Evolutionary conservation across 2,888 invertebrate genomes (phyloP), one percentile per base, ranked within the genome.

Genomic region (Netelia virgata): DNA sequence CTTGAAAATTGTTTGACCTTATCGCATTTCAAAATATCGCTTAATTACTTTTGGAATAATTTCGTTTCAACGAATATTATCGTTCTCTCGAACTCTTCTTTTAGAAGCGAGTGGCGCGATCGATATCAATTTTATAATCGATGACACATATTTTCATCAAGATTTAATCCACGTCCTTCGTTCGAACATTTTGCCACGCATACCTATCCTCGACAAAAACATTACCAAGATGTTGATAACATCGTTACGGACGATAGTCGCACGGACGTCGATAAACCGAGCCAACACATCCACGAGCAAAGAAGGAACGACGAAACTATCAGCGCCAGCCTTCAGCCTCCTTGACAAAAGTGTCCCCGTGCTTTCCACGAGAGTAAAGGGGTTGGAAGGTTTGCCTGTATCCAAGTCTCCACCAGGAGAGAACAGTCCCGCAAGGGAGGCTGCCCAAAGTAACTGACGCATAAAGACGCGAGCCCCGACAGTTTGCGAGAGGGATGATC

Each of bases 401-500:
- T 47, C 47, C 47, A 47, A 47, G 47, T 14, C 47, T 47, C 47
- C 47, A 47, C 1, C 47, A 47, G 11, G 14, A 47, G 47, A 36
- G 36, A 36, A 36, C 36, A 36, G 36, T 36, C 47, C 11, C 47
- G 47, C 47, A 14, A 78, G 69, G 14, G 47, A 78, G 69, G 77
- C 76, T 79, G 82, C 70, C 75, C 82, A 85, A 85, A 85, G 82
- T 85, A 85, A 85, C 84, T 85, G 88, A 88, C 90, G 88, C 88
- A 86, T 91, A 91, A 91, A 90, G 88, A 82, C 85, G 88, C 82
- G 87, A 90, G 88, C 88, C 87, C 86, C 86, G 85, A 86, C 86
- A 90, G 89, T 91, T 89, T 87, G 87, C 77, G 85, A 85, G 86
- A 86, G 86, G 83, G 88, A 89, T 90, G 90, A 91, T 91, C 90